A percentile compares a stretch with the other conserved stretches of the same genome.
Evolutionary conservation across 53 echinoderm and acorn worm genomes (phyloP).

Genomic region (Crossaster papposus): DNA sequence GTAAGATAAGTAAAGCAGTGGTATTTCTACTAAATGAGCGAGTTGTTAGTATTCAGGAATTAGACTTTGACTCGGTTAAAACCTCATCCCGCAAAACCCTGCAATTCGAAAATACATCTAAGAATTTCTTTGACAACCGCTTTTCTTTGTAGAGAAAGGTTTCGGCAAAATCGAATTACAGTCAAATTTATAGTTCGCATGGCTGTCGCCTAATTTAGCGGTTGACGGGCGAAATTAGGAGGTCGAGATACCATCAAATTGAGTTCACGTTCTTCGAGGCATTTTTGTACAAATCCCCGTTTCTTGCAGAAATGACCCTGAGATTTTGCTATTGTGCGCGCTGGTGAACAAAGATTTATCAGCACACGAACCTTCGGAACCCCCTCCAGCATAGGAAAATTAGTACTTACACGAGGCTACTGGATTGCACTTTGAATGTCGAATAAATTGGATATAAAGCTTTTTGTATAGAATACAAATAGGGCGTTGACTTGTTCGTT

Average conservation of each 20-base stretch:
- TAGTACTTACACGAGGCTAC: neutral
- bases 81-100: too few species aligned
- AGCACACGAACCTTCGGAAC: neutral
- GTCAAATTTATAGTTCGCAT: neutral
- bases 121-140: neutral
- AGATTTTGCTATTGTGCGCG: neutral
- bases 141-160: neutral
- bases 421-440: neutral
- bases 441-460: neutral
- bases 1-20: too few species aligned
- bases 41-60: too few species aligned
- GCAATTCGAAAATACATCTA: neutral
- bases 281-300: neutral
- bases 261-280: neutral
- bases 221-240: neutral
- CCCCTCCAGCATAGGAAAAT: neutral
- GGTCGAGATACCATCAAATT: neutral
- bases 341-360: neutral
- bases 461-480: neutral
- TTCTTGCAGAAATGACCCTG: constrained; percentile 6
- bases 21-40: too few species aligned
- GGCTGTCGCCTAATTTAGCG: neutral
- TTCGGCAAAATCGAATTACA: neutral
- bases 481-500: neutral
- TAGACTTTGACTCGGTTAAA: too few species aligned